phyloP scores from a whole-genome alignment of 2,797 vertebrate genomes.

The Glyptemys insculpta region DNA sequence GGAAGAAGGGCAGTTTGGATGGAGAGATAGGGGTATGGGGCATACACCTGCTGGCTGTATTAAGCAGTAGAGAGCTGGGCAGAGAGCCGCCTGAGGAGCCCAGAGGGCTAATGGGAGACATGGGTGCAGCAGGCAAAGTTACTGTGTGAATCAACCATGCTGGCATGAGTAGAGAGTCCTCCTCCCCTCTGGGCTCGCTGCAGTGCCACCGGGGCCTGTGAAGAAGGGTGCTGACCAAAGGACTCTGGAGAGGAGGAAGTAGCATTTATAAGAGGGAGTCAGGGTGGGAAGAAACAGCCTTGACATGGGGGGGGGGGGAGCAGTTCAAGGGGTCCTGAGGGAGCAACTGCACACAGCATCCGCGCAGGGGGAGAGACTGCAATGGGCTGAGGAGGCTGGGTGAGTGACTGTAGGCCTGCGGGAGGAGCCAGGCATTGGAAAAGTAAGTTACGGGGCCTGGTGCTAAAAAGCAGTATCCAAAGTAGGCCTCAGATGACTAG shows the following conservation, averaged over 20 bases:
- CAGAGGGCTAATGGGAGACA: background rate
- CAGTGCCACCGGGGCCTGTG: background rate
- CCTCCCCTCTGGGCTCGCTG: background rate
- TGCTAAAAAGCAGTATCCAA: background rate
- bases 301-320: background rate
- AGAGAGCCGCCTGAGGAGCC: background rate
- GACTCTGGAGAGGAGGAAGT: background rate
- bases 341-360: background rate
- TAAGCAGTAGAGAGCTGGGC: background rate
- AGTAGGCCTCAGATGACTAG: background rate
- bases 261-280: background rate
- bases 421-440: background rate
- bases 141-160: background rate
- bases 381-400: background rate
- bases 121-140: background rate
- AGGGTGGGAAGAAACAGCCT: background rate
- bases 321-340: background rate
- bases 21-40: background rate
- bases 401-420: background rate
- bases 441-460: background rate
- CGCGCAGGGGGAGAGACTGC: background rate
- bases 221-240: background rate
- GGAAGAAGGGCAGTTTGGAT: background rate
- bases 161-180: background rate
- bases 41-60: accelerated